Evolutionary conservation across 2,113 vertebrate species (phyloP).

Genomic region (Castor canadensis): DNA sequence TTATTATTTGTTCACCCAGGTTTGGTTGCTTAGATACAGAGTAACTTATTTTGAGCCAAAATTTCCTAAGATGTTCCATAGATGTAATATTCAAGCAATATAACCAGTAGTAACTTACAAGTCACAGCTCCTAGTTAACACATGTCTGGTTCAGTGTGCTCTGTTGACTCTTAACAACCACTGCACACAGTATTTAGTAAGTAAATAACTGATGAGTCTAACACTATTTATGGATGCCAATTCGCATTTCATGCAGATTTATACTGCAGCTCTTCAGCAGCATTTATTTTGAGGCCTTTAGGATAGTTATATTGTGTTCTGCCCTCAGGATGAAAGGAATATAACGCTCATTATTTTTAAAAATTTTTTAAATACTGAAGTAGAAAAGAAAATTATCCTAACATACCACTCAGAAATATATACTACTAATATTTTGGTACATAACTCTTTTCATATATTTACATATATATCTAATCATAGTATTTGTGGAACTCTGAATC

Average conservation of each 20-base stretch:
- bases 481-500: background rate
- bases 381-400: background rate
- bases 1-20: background rate
- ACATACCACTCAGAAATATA: background rate
- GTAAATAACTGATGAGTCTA: background rate
- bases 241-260: background rate
- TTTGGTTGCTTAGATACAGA: constrained; percentile 19
- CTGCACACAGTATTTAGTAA: background rate
- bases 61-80: background rate
- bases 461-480: background rate
- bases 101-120: background rate
- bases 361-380: background rate
- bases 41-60: background rate
- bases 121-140: background rate
- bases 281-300: background rate
- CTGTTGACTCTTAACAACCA: background rate
- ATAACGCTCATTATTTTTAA: background rate
- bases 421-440: background rate
- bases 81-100: background rate
- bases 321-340: background rate
- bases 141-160: background rate
- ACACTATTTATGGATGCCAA: background rate
- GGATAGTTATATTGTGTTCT: background rate
- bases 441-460: background rate
- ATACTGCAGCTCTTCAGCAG: background rate